Percentiles rank a stretch among this genome's conserved stretches.
Evolutionary conservation across 2,797 vertebrate species (phyloP).

Genomic region (Acanthiza pusilla): DNA sequence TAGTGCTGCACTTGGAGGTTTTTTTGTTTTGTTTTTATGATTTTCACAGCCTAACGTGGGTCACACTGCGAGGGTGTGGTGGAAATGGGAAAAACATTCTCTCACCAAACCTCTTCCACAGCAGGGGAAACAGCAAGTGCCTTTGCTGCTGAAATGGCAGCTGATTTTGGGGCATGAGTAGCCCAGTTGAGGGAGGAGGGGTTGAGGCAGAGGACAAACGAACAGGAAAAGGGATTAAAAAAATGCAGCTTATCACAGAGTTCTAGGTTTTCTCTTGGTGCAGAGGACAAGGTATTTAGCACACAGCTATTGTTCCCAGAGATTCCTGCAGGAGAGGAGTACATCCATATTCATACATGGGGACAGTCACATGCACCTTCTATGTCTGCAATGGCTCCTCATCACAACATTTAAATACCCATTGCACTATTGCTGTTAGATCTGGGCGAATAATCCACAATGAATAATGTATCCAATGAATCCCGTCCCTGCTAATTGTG

Average conservation of each 20-base stretch:
- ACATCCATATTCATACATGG: background rate
- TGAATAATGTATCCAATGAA: constrained; percentile 57
- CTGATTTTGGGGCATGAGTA: background rate
- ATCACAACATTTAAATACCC: background rate
- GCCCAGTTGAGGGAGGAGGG: background rate
- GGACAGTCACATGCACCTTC: background rate
- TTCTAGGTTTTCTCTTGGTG: background rate
- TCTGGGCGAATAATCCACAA: constrained; percentile 39
- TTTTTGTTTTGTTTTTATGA: background rate
- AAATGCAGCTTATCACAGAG: background rate
- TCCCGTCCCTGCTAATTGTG: constrained; percentile 29
- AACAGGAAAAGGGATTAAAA: background rate
- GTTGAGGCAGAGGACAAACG: background rate
- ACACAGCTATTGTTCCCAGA: background rate
- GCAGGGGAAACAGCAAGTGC: background rate
- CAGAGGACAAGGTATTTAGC: background rate
- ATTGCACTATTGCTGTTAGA: background rate
- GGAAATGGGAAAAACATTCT: background rate
- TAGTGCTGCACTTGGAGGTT: background rate
- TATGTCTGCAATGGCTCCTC: background rate
- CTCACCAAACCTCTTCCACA: background rate
- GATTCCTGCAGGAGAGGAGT: constrained; percentile 20
- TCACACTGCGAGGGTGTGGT: background rate
- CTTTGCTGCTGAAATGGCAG: background rate
- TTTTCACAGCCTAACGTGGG: rapidly evolving